A percentile compares a stretch with the other conserved stretches of the same genome.
Conservation (phyloP, 1,140 invertebrate genomes). For the Drosophila leontia region DNA sequence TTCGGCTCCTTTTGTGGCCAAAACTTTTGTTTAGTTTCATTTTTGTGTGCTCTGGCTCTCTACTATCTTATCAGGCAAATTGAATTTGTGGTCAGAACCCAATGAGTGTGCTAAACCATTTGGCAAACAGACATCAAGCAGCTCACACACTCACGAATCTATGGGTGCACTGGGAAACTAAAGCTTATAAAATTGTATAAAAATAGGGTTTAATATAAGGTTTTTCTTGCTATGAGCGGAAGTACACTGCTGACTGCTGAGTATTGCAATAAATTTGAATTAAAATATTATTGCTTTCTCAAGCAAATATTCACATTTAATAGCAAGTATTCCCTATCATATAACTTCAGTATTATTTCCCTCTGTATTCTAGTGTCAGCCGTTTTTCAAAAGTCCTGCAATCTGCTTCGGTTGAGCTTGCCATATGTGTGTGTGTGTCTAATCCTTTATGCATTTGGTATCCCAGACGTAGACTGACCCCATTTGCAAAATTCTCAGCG, state of each 20-base stretch:
- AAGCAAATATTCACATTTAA: neutral
- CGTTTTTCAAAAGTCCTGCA: constrained; percentile 51
- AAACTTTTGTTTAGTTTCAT: constrained; percentile 45
- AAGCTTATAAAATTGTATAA: neutral
- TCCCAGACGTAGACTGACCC: constrained; percentile 72
- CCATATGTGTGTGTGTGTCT: constrained; percentile 36
- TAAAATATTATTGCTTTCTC: neutral
- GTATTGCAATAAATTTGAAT: too few species aligned
- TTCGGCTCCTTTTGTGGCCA: constrained; percentile 23
- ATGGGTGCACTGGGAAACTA: constrained; percentile 4
- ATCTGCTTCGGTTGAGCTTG: constrained; percentile 28
- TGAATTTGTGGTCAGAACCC: constrained; percentile 75
- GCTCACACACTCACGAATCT: constrained; percentile 20
- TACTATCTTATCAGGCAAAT: constrained; percentile 64
- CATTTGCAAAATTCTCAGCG: constrained; percentile 72
- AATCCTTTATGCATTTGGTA: constrained; percentile 76
- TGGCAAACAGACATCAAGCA: constrained; percentile 68
- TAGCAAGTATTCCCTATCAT: neutral
- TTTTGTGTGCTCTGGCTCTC: constrained; percentile 37
- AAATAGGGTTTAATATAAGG: neutral
- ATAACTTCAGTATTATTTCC: constrained; percentile 1
- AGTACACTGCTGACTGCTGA: too few species aligned
- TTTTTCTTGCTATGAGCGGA: too few species aligned
- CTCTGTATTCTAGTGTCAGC: constrained; percentile 20
- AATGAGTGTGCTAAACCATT: constrained; percentile 79